These are phyloP conservation scores for Thyatira batis DNA, from an alignment of 2,888 invertebrate genomes.

Conservation along the genomic window DNA sequence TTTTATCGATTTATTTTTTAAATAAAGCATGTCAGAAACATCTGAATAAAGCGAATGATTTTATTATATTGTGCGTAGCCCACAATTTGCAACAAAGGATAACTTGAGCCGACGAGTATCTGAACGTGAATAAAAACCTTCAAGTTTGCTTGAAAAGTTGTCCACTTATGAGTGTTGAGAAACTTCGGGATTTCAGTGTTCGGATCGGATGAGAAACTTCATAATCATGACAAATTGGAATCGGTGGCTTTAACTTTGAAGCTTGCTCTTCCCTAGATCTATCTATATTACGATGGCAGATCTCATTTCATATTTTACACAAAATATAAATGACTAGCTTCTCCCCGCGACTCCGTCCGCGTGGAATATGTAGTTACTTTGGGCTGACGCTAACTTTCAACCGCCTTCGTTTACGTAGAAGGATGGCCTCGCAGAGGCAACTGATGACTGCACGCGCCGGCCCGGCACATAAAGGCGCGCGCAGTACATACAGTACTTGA, in stretches of 20 bases:
- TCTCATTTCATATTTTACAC: background rate
- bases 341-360: too few species aligned
- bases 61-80: background rate
- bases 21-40: background rate
- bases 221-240: constrained; percentile 1
- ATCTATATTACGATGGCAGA: background rate
- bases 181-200: background rate
- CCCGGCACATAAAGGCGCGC: too few species aligned
- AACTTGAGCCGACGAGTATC: background rate
- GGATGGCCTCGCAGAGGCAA: too few species aligned
- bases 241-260: background rate
- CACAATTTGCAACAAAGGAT: background rate
- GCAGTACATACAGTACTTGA: too few species aligned
- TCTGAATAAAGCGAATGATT: background rate
- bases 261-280: background rate
- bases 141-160: constrained; percentile 2
- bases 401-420: too few species aligned
- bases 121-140: background rate
- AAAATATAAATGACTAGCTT: too few species aligned
- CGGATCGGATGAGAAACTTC: background rate
- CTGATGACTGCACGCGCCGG: too few species aligned
- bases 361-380: too few species aligned
- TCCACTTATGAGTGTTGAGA: background rate
- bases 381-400: too few species aligned
- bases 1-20: background rate